Base-by-base conservation (phyloP, 2,113 vertebrate species). In the Epinephelus moara region DNA sequence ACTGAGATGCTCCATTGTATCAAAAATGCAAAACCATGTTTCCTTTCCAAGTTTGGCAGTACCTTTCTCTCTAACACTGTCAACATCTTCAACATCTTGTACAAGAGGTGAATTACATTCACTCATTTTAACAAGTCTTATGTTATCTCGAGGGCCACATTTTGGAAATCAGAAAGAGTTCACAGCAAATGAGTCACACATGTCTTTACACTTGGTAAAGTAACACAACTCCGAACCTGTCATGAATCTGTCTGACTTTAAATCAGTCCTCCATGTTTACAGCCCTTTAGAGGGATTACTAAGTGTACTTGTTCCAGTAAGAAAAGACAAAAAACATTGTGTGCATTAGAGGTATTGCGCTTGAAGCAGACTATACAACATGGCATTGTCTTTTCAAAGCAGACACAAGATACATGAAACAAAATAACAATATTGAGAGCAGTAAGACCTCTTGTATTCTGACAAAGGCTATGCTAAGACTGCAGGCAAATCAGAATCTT, bases 251-350 rank as follows among this genome's bases (percentile, higher is more conserved):
- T 68, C 45, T 68, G 64, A n/a, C 3, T 47, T 45, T 57, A 57
- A 27, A 49, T 57, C 63, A 47, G 52, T 45, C 23, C 10, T 30
- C 40, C 4, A 4, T 47, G 10, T 77, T 77, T 67, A 77, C n/a
- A 21, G 49, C 21, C 42, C 60, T 64, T 64, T 42, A 23, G 27
- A 75, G 47, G 27, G 30, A 75, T 64, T 42, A 75, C 30, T 40
- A 19, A 52, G 42, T 9, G 3, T 40, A 77, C 45, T 67, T 45
- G 37, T 27, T 42, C 37, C n/a, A 57, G 33, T 42, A 37, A 42
- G 25, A 37, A 37, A 37, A 37, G 25, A n/a, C 42, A 30, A n/a
- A 3, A 45, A 18, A 60, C 14, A 9, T 21, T 45, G 53, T 30
- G 25, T 61, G 71, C 42, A 49, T 30, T 53, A 75, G 19, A 60